phyloP scores from a whole-genome alignment of 2,888 invertebrate species.

The Gerris lacustris region DNA sequence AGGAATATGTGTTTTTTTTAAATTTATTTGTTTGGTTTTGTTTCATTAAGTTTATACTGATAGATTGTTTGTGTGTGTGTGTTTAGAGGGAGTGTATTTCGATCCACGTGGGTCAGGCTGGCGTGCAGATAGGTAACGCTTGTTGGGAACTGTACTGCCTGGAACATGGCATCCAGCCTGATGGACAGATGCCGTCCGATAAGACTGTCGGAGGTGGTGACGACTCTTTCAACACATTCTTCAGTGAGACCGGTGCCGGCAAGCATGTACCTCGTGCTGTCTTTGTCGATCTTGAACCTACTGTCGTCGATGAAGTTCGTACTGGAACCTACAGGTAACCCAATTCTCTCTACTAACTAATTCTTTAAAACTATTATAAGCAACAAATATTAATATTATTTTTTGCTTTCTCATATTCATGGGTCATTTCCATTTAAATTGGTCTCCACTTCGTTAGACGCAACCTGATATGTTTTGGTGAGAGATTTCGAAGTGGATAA shows the following conservation, averaged over 20 bases:
- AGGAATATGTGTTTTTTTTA: too few species aligned
- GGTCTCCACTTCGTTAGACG: too few species aligned
- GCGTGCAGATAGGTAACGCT: constrained; percentile 81
- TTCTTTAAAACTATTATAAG: too few species aligned
- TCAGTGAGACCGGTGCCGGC: constrained; percentile 87
- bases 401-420: too few species aligned
- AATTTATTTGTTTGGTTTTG: too few species aligned
- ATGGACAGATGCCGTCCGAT: constrained; percentile 88
- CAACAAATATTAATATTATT: too few species aligned
- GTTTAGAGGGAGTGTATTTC: constrained; percentile 65
- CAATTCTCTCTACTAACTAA: constrained; percentile 40
- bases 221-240: constrained; percentile 90
- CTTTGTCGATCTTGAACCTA: constrained; percentile 91
- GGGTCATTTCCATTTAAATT: too few species aligned
- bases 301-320: constrained; percentile 54
- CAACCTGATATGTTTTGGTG: too few species aligned
- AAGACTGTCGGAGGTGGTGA: constrained; percentile 83
- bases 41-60: neutral
- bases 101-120: constrained; percentile 67
- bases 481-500: too few species aligned
- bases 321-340: constrained; percentile 8
- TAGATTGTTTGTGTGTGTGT: constrained; percentile 5
- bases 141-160: constrained; percentile 81
- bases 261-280: constrained; percentile 91
- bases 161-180: constrained; percentile 83